Evolutionary conservation across 2,888 invertebrate species (phyloP).

Genomic region (Parnassius mnemosyne): DNA sequence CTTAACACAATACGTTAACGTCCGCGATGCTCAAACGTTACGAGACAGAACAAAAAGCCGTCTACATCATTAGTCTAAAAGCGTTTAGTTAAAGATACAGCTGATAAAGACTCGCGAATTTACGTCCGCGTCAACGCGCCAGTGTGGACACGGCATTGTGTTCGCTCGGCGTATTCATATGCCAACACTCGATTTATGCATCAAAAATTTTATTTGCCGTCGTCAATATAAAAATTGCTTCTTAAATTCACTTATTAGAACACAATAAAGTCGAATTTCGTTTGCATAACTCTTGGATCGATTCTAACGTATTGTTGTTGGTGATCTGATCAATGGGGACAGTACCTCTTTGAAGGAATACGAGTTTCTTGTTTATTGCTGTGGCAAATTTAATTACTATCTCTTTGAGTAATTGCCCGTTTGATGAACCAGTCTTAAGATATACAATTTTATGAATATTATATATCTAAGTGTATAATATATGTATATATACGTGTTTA

Average conservation of each 20-base stretch:
- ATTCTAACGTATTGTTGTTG: constrained; percentile 23
- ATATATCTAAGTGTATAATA: no score
- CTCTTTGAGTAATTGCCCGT: constrained; percentile 61
- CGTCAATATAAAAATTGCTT: constrained; percentile 23
- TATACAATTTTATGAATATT: not conserved
- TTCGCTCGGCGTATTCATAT: constrained; percentile 61
- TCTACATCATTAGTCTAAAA: constrained; percentile 29
- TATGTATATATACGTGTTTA: no score
- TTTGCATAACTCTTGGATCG: constrained; percentile 6
- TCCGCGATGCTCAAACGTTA: constrained; percentile 21
- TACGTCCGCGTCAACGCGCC: constrained; percentile 51
- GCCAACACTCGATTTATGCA: constrained; percentile 68
- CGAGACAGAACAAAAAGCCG: constrained; percentile 24
- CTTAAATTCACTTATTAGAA: constrained; percentile 10
- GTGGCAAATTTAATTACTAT: constrained; percentile 64
- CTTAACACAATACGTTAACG: constrained; percentile 25
- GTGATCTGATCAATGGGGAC: constrained; percentile 53
- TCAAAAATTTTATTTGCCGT: constrained; percentile 36
- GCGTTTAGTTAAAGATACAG: constrained; percentile 52
- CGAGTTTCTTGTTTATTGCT: constrained; percentile 60
- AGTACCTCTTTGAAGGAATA: constrained; percentile 48
- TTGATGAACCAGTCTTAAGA: constrained; percentile 40
- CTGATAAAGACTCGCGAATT: constrained; percentile 56
- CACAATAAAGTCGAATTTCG: constrained; percentile 28
- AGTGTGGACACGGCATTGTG: constrained; percentile 60